Evolutionary conservation across 1,140 invertebrate genomes (phyloP), one percentile per base, ranked within the genome.

Genomic region (Anthonomus grandis): DNA sequence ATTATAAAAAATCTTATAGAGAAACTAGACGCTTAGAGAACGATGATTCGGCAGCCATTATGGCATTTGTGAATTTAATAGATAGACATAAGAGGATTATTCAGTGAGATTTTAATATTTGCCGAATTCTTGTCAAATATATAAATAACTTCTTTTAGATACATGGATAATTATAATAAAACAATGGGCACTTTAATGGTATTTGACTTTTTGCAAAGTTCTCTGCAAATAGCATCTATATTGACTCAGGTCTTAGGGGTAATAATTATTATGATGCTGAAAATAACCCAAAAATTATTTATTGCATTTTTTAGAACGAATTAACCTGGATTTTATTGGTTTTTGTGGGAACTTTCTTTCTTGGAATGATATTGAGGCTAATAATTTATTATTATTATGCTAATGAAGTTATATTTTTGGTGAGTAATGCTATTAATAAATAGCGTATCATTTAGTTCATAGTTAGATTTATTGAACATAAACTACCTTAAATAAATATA

Each of bases 81-180:
- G 22, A 21, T 19, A 49, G 36, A 27, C 58, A 60, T 10, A 60
- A 49, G 19, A 23, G 44, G 18, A 50, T 55, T 21, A 60, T 60
- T 38, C 42, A 17, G 49, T 42, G 15, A 31, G 27, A 8, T 31
- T 31, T 6, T 6, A 31, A 31, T 13, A 41, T n/a, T 15, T n/a
- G 17, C 17, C 17, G 38, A 41, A 41, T 8, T 41, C 17, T 8
- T 41, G n/a, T 18, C 10, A 13, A 24, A 44, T 44, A 31, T 31
- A 31, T 31, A 8, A 8, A 31, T n/a, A 31, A 8, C n/a, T 31
- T 31, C 27, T n/a, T 31, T 54, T 22, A 54, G 51, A 34, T 54
- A 54, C 22, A 31, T 54, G n/a, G 5, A 45, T 5, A 41, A 27
- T 4, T 54, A 31, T n/a, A 54, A 54, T 18, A 21, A 42, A 18